Percentiles rank a stretch among this genome's conserved stretches.
phyloP scores from a whole-genome alignment of 2,888 invertebrate species.

The Stenolophus ochropezus region DNA sequence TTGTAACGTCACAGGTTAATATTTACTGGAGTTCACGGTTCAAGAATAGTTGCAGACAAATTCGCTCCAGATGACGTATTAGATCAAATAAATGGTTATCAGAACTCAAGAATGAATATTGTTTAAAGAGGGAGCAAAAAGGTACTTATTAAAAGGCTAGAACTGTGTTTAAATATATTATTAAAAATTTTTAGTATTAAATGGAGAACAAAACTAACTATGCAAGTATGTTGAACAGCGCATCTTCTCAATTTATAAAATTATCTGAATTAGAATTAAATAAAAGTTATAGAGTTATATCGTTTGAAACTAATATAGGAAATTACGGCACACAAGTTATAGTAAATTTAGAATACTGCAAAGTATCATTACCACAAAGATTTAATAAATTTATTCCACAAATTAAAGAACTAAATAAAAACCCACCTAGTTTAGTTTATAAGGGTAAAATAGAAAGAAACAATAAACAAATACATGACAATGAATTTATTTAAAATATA shows the following conservation, averaged over 20 bases:
- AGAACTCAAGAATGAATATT: too few relatives aligned
- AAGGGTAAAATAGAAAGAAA: slow-evolving; percentile 42
- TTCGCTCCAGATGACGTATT: background rate
- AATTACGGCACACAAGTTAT: slow-evolving; percentile 20
- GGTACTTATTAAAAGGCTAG: background rate
- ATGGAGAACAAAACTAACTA: slow-evolving; percentile 40
- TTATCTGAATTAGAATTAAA: slow-evolving; percentile 29
- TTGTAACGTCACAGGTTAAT: background rate
- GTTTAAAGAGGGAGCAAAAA: too few relatives aligned
- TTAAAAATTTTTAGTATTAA: slow-evolving; percentile 14
- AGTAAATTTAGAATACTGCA: slow-evolving; percentile 12
- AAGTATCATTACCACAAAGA: slow-evolving; percentile 39
- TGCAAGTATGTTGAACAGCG: slow-evolving; percentile 24
- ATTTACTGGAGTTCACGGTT: background rate
- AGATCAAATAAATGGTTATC: too few relatives aligned
- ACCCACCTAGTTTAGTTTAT: slow-evolving; percentile 26
- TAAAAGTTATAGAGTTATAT: slow-evolving; percentile 8
- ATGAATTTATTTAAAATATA: slow-evolving; percentile 11
- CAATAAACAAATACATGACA: slow-evolving; percentile 38
- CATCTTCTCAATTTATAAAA: slow-evolving; percentile 18
- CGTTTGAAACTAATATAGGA: slow-evolving; percentile 8
- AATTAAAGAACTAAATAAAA: slow-evolving; percentile 33
- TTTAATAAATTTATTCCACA: slow-evolving; percentile 33
- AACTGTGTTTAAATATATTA: background rate
- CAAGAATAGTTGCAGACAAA: background rate